Evolutionary conservation across 2,113 vertebrate species (phyloP), one percentile per base, ranked within the genome.

Genomic region (Ia io): DNA sequence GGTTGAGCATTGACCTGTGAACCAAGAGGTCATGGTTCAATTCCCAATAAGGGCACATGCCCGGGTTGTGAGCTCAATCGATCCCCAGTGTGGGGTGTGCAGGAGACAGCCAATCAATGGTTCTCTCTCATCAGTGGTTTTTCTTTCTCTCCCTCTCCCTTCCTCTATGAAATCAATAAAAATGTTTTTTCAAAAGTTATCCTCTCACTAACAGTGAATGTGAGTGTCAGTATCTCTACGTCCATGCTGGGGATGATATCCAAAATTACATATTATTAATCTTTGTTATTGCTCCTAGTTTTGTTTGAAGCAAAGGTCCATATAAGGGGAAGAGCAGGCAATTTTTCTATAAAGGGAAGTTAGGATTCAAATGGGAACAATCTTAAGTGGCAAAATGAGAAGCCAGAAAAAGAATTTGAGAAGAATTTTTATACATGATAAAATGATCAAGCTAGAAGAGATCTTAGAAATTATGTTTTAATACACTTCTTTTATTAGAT

Each of bases 281-380:
- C 28, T 87, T 76, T 82, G 14, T 83, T 91, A 69, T 78, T 69
- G 20, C 22, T 92, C 14, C 67, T 59, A 49, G 9, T 88, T 92
- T 86, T 86, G 40, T 61, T 77, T 76, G 35, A 49, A 59, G 42
- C 67, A 79, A 80, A 30, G 37, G 28, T 67, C 56, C 20, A 61
- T 44, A 17, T 90, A 84, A 92, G 4, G 22, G 51, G 32, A 71
- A 44, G 42, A 78, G 35, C 44, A 61, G 30, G 23, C 4, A 12
- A 42, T 51, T 63, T 88, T 95, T 78, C 30, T 78, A 2, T 70
- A 76, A 79, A 86, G 18, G 82, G 44, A 86, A 93, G 76, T 56
- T 88, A 44, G 53, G 44, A 93, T 85, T 93, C 42, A 77, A 85
- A 65, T 35, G 32, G 47, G 79, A 40, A 95, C 71, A 47, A 85